Percentiles rank a stretch among this genome's conserved stretches.
Conservation (phyloP, 2,113 vertebrate species). For the Apaloderma vittatum region DNA sequence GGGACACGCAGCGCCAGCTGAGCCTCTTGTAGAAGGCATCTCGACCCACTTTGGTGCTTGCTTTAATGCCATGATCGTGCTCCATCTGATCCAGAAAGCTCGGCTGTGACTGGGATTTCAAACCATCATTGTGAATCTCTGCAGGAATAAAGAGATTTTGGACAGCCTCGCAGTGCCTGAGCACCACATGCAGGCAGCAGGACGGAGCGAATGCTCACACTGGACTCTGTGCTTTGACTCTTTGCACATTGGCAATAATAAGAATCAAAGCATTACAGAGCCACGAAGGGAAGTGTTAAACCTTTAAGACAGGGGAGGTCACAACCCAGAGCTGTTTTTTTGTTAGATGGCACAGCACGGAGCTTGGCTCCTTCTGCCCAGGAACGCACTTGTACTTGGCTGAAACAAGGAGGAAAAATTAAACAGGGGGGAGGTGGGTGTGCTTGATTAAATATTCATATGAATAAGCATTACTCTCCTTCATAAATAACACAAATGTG, state of each 20-base stretch:
- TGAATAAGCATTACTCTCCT: background rate
- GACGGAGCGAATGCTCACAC: background rate
- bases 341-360: background rate
- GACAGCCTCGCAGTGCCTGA: background rate
- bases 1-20: background rate
- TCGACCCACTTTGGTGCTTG: background rate
- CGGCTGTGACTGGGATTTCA: background rate
- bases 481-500: slow-evolving; percentile 38
- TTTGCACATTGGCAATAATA: background rate
- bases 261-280: background rate
- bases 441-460: slow-evolving; percentile 27
- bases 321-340: background rate
- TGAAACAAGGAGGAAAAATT: background rate
- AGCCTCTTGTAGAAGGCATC: background rate
- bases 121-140: background rate
- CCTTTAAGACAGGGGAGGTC: background rate
- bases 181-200: background rate
- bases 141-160: background rate
- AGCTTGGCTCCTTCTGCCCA: background rate
- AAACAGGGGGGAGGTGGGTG: background rate
- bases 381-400: background rate
- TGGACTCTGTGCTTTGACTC: background rate
- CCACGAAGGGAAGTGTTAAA: background rate
- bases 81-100: background rate
- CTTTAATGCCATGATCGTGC: background rate